These are phyloP conservation scores for Scopus umbretta DNA, from an alignment of 2,113 vertebrate genomes.

Conservation along the genomic window DNA sequence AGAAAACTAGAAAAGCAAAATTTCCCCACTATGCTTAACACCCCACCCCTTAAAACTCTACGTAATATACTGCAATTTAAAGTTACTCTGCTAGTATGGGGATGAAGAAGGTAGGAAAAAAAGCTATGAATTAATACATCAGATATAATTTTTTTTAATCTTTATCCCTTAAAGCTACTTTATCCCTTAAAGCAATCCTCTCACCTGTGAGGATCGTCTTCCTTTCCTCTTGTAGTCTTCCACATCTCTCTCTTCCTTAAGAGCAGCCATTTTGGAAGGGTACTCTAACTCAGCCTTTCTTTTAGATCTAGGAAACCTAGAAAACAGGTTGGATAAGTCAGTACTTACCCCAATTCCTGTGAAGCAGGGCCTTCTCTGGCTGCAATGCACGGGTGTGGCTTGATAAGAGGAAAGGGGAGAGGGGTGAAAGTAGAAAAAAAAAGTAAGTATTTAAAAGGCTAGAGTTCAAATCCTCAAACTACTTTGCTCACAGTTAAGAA, in stretches of 20 bases:
- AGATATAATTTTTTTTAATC: not conserved
- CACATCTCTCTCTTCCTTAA: slow-evolving; percentile 66
- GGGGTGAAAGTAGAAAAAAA: not conserved
- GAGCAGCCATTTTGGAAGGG: slow-evolving; percentile 63
- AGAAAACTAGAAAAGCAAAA: not conserved
- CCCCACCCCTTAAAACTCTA: not conserved
- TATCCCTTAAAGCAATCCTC: not conserved
- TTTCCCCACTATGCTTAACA: not conserved
- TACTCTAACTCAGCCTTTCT: slow-evolving; percentile 50
- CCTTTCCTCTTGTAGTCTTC: slow-evolving; percentile 73
- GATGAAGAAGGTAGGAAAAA: not conserved
- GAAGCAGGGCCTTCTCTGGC: not conserved
- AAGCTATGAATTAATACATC: not conserved
- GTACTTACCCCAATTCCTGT: not conserved
- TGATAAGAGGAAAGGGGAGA: not conserved
- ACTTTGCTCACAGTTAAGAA: not conserved
- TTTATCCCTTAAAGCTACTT: not conserved
- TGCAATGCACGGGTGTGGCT: not conserved
- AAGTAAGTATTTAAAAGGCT: not conserved
- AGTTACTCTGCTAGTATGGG: not conserved
- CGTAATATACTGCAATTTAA: not conserved
- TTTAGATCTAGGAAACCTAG: slow-evolving; percentile 59
- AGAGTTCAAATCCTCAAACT: not conserved
- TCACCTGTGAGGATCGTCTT: slow-evolving; percentile 70
- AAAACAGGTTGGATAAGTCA: slow-evolving; percentile 61